Evolutionary conservation across 2,888 invertebrate species (phyloP), one percentile per base, ranked within the genome.

Genomic region (Rotaria macrura): DNA sequence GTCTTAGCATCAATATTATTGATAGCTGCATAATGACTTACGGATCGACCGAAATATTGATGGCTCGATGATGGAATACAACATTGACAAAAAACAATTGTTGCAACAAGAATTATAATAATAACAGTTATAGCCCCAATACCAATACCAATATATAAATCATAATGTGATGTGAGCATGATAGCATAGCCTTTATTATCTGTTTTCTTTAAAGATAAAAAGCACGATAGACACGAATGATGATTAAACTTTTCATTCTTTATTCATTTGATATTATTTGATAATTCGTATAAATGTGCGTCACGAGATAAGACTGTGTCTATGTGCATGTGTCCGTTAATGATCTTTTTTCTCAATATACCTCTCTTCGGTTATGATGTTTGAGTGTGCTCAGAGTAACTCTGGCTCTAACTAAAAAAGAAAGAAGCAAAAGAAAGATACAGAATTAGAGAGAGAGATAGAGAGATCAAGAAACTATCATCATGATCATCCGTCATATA

Each of bases 81-180:
- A n/a, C 43, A 43, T 43, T 43, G 25, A 79, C 40, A 79, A n/a
- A 79, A 40, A 25, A 79, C 43, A 43, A 43, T 79, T 43, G 79
- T 43, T n/a, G 43, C 43, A 43, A 79, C 9, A 25, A 79, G 38
- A n/a, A 79, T 43, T 65, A 65, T 65, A 23, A 79, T 25, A 79
- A 79, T 79, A 25, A 79, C 79, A 25, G 79, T 43, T 25, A 40
- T 12, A 79, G 79, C 79, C 43, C 79, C 79, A 43, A 79, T 79
- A 79, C 43, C 79, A 43, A 79, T 79, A n/a, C 79, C 79, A 79
- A 79, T 43, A 43, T 43, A 79, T 25, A 79, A 25, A 79, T 79
- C 79, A 79, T 43, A 79, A 25, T n/a, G 79, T 43, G 43, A 43
- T 43, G 79, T 43, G 14, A 79, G 43, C 79, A 79, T 79, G 34